These are phyloP conservation scores for Xiphophorus couchianus DNA, from an alignment of 2,113 vertebrate genomes.

Conservation along the genomic window DNA sequence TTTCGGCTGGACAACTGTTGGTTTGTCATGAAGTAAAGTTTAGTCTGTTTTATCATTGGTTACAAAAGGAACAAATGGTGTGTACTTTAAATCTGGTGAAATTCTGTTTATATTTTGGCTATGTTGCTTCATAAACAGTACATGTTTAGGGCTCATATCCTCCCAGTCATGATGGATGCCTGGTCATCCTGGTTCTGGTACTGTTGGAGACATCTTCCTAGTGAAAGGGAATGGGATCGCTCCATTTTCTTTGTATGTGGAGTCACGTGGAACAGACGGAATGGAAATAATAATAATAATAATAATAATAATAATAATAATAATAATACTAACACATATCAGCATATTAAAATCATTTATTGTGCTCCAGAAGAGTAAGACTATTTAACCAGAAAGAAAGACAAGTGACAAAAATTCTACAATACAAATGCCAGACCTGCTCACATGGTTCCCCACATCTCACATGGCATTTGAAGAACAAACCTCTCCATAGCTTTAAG, in stretches of 20 bases:
- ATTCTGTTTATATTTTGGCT: too few relatives aligned
- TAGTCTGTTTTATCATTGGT: too few relatives aligned
- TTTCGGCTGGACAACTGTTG: too few relatives aligned
- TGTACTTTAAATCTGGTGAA: too few relatives aligned
- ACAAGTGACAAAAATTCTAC: constrained; percentile 85
- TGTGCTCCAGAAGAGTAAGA: constrained; percentile 86
- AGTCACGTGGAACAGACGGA: not conserved
- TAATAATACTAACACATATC: constrained; percentile 45
- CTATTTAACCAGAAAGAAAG: constrained; percentile 85
- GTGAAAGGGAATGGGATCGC: too few relatives aligned
- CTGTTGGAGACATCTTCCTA: too few relatives aligned
- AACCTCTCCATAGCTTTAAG: constrained; percentile 58
- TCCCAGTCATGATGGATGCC: too few relatives aligned
- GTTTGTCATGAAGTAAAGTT: too few relatives aligned
- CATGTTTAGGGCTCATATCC: too few relatives aligned
- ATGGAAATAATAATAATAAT: not conserved
- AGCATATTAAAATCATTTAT: constrained; percentile 86
- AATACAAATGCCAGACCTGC: constrained; percentile 80
- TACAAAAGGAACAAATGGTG: too few relatives aligned
- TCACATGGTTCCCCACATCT: constrained; percentile 66
- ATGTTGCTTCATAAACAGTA: too few relatives aligned
- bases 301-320: not conserved
- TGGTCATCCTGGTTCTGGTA: too few relatives aligned
- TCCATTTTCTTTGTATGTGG: not conserved
- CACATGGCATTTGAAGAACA: constrained; percentile 65